These are phyloP conservation scores for Proales similis DNA, from an alignment of 1,140 invertebrate species.

Conservation along the genomic window DNA sequence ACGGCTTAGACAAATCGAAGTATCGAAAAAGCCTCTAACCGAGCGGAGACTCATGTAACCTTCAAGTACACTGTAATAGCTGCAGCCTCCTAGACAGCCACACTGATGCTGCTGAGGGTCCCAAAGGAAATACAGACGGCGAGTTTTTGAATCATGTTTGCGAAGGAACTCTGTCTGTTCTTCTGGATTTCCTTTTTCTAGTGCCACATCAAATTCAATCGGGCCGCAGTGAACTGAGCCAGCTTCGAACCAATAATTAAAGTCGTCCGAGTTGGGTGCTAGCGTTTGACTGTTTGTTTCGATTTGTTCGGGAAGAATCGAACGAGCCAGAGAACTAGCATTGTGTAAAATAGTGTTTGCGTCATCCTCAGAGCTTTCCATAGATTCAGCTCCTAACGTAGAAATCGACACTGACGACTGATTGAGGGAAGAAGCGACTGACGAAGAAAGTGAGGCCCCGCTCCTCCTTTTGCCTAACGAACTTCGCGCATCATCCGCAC, in stretches of 20 bases:
- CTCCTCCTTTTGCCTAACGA: too few relatives aligned
- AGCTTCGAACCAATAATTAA: slow-evolving; percentile 73
- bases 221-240: slow-evolving; percentile 81
- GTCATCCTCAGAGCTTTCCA: too few relatives aligned
- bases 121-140: slow-evolving; percentile 90
- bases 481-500: too few relatives aligned
- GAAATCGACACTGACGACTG: too few relatives aligned
- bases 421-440: too few relatives aligned
- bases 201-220: slow-evolving; percentile 81
- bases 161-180: slow-evolving; percentile 63
- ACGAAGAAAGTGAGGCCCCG: too few relatives aligned
- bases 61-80: slow-evolving; percentile 40
- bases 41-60: slow-evolving; percentile 59
- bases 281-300: too few relatives aligned
- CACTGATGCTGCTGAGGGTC: slow-evolving; percentile 57
- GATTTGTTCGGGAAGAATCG: too few relatives aligned
- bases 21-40: slow-evolving; percentile 41
- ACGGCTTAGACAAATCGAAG: slow-evolving; percentile 51
- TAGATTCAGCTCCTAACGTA: too few relatives aligned
- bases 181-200: slow-evolving; percentile 46
- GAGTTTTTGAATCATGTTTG: slow-evolving; percentile 75
- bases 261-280: slow-evolving; percentile 38
- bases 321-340: too few relatives aligned
- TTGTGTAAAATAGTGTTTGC: too few relatives aligned
- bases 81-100: slow-evolving; percentile 86